Percentiles rank a stretch among this genome's conserved stretches.
phyloP scores from a whole-genome alignment of 2,888 invertebrate genomes.

The Nephrotoma appendiculata region DNA sequence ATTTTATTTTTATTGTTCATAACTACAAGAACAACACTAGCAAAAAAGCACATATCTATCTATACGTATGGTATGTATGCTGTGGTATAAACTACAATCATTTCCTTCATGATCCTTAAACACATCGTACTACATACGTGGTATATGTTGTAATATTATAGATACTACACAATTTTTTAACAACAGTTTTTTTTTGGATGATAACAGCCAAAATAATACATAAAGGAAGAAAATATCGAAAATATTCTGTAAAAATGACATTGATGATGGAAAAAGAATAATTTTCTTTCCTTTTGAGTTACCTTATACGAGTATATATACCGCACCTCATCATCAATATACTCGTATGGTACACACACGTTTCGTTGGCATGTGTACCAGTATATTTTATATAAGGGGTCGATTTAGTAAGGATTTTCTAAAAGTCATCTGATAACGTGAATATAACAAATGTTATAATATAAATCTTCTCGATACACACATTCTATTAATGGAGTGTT shows the following conservation, averaged over 20 bases:
- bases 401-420: not conserved
- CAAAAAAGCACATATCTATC: not conserved
- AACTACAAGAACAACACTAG: not conserved
- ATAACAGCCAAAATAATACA: not conserved
- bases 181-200: not conserved
- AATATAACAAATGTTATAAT: not conserved
- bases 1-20: conserved; percentile 1
- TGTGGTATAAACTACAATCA: not conserved
- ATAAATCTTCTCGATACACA: not conserved
- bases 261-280: not conserved
- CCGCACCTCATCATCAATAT: not conserved
- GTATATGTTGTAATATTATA: not conserved
- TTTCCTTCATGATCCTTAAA: not conserved
- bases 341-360: not conserved
- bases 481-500: not conserved
- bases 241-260: not conserved
- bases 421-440: not conserved
- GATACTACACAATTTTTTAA: not conserved
- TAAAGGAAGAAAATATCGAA: not conserved
- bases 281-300: not conserved
- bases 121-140: not conserved
- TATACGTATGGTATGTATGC: no score
- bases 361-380: not conserved
- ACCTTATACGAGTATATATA: not conserved
- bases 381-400: not conserved